Evolutionary conservation across 2,113 vertebrate genomes (phyloP).

Genomic region (Halcyon malimbica): DNA sequence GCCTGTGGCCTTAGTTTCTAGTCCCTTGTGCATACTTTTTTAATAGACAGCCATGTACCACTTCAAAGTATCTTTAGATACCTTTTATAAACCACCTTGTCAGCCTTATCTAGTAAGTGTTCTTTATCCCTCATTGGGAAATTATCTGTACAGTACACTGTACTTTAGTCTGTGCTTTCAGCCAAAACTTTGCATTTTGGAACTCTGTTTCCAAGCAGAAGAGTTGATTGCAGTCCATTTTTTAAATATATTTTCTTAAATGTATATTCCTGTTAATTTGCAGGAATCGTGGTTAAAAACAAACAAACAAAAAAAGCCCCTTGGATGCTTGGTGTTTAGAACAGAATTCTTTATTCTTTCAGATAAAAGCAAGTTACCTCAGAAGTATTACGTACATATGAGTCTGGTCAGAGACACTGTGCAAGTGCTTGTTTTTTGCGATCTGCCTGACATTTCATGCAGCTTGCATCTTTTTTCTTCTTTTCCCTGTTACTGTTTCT

Average conservation of each 20-base stretch:
- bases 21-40: not conserved
- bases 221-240: not conserved
- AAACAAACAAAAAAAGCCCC: not conserved
- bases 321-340: not conserved
- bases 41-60: not conserved
- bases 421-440: not conserved
- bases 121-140: not conserved
- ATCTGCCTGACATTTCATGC: not conserved
- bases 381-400: not conserved
- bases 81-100: not conserved
- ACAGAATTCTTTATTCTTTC: not conserved
- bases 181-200: not conserved
- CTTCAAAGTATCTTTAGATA: not conserved
- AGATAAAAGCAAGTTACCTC: not conserved
- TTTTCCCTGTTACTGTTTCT: not conserved
- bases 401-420: not conserved
- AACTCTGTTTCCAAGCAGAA: not conserved
- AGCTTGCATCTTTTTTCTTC: not conserved
- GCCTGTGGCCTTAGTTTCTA: not conserved
- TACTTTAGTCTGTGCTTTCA: not conserved
- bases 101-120: not conserved
- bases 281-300: not conserved
- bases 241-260: not conserved
- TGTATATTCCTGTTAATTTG: not conserved
- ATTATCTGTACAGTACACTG: not conserved